These are phyloP conservation scores for Drosophila cardini DNA, from an alignment of 1,140 invertebrate species.

Conservation along the genomic window DNA sequence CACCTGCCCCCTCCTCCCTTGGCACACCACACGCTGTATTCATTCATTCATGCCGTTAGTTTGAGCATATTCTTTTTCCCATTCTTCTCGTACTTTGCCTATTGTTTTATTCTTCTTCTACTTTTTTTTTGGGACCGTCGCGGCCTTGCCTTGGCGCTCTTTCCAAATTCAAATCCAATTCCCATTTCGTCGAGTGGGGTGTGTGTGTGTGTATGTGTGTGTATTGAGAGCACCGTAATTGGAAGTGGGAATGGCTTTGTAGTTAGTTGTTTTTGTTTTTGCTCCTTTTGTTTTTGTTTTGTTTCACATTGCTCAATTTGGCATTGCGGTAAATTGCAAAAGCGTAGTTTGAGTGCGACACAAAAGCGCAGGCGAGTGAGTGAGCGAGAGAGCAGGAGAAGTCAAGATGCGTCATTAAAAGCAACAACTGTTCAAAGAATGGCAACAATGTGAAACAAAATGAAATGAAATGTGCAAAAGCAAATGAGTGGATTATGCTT, in stretches of 20 bases:
- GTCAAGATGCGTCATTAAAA: slow-evolving; percentile 35
- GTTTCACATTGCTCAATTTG: slow-evolving; percentile 32
- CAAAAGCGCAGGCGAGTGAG: not conserved
- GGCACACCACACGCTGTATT: slow-evolving; percentile 5
- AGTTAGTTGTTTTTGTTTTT: slow-evolving; percentile 6
- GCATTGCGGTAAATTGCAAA: slow-evolving; percentile 16
- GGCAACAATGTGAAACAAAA: slow-evolving; percentile 33
- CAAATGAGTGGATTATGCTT: slow-evolving; percentile 27
- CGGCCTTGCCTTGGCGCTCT: slow-evolving; percentile 37
- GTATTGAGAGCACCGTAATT: slow-evolving; percentile 20
- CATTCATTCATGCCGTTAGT: slow-evolving; percentile 25
- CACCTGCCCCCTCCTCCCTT: slow-evolving; percentile 44
- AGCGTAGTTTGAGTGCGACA: not conserved
- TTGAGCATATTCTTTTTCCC: slow-evolving; percentile 16
- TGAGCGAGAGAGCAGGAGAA: slow-evolving; percentile 11
- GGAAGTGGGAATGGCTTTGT: slow-evolving; percentile 28
- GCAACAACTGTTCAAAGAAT: slow-evolving; percentile 33
- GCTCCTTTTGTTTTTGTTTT: slow-evolving; percentile 20
- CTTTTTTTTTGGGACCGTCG: slow-evolving; percentile 15
- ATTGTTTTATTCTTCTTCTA: slow-evolving; percentile 4
- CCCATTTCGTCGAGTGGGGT: slow-evolving; percentile 13
- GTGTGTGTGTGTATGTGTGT: not conserved
- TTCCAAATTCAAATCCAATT: slow-evolving; percentile 45
- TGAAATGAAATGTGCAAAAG: slow-evolving; percentile 22
- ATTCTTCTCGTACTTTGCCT: slow-evolving; percentile 12